A percentile compares a stretch with the other conserved stretches of the same genome.
Conservation (phyloP, 2,797 vertebrate genomes). For the Gobio occitaniae region DNA sequence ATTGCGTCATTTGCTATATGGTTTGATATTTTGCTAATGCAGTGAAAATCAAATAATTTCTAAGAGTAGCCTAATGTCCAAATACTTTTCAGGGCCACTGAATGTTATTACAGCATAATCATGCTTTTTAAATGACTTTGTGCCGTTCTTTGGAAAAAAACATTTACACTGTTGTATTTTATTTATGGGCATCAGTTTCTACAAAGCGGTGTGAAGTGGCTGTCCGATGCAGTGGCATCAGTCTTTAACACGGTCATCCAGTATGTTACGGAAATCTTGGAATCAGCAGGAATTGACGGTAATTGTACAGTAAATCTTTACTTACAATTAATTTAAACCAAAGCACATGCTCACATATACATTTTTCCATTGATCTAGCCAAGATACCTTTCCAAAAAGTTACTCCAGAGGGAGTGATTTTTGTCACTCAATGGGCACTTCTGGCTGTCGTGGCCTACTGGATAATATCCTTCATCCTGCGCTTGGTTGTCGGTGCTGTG, state of each 20-base stretch:
- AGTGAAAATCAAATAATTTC: neutral
- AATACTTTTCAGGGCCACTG: neutral
- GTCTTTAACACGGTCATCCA: constrained; percentile 53
- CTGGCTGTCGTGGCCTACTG: constrained; percentile 72
- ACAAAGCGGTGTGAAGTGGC: constrained; percentile 37
- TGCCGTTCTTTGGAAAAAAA: neutral
- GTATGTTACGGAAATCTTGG: constrained; percentile 53
- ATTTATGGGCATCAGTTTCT: constrained; percentile 38
- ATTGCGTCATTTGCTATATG: neutral
- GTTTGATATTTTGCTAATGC: neutral
- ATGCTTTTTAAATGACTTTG: neutral
- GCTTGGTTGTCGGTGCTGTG: constrained; percentile 67
- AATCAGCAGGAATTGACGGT: constrained; percentile 56
- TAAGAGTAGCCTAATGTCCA: neutral
- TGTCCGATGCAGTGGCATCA: constrained; percentile 54
- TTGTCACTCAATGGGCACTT: constrained; percentile 73
- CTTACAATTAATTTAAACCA: neutral
- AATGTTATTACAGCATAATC: neutral
- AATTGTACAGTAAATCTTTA: neutral
- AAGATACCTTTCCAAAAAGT: constrained; percentile 61
- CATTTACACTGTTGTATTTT: neutral
- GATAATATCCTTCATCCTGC: constrained; percentile 69
- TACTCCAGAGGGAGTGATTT: constrained; percentile 73
- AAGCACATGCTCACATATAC: neutral
- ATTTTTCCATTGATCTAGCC: constrained; percentile 56